Evolutionary conservation across 2,888 invertebrate species (phyloP), one percentile per base, ranked within the genome.

Genomic region (Leptopilina syphax): DNA sequence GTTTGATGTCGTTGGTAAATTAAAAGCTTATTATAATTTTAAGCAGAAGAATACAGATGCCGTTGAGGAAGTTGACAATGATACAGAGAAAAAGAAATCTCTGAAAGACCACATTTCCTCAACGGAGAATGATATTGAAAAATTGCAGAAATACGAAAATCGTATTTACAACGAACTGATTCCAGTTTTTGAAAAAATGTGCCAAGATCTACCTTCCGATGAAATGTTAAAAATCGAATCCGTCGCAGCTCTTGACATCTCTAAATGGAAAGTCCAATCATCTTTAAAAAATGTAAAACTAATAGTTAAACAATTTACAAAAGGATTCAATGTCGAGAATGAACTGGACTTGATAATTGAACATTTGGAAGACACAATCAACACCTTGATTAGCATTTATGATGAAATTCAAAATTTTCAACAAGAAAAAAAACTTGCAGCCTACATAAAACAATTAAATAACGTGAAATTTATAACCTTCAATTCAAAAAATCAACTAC

Each of bases 161-260:
- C 18, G 18, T 9, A 63, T 63, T 7, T 63, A 63, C 24, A 24
- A 63, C 24, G 63, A 63, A 63, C 8, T 63, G 63, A 24, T 63
- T 63, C 63, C 63, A 63, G 63, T 63, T 63, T 63, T 63, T 24
- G 63, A 63, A 24, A 63, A 24, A 24, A 63, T 63, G 63, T 24
- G 1, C 1, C 63, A 8, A 63, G 24, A 63, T 24, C n/a, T 63
- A 0, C 63, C 63, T 24, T 63, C 18, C 4, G 9, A 63, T 63
- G 63, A 24, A 18, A 63, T 24, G 8, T 24, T 63, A 9, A 5
- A 7, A n/a, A n/a, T 63, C 9, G 9, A 63, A 18, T 63, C 63
- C 0, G 24, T 63, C n/a, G 8, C n/a, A 8, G 63, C 6, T 8
- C 24, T 63, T 7, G 63, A 63, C 6, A 8, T 63, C 24, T 63